phyloP scores from a whole-genome alignment of 2,888 invertebrate species.

The Smittia aterrima region DNA sequence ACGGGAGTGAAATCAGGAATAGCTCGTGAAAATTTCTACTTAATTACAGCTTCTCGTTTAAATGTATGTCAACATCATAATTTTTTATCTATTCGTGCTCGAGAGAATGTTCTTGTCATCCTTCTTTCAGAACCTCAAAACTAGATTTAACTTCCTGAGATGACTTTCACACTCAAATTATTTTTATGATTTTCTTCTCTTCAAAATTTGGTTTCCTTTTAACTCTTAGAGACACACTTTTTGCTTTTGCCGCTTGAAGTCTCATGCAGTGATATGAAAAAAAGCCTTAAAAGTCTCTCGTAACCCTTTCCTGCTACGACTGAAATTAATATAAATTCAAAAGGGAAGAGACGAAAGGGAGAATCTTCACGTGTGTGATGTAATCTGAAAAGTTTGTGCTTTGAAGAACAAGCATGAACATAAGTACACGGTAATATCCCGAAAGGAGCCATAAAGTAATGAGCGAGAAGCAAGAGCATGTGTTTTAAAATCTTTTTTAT shows the following conservation, averaged over 20 bases:
- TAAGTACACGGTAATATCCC: background rate
- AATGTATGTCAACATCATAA: slow-evolving; percentile 34
- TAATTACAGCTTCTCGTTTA: slow-evolving; percentile 5
- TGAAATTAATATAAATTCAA: background rate
- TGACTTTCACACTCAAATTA: no score
- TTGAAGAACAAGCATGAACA: background rate
- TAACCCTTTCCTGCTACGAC: background rate
- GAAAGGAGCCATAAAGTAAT: slow-evolving; percentile 31
- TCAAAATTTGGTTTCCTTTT: no score
- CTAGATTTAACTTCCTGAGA: no score
- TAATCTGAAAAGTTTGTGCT: slow-evolving; percentile 11
- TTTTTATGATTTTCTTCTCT: no score
- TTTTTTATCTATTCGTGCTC: slow-evolving; percentile 18
- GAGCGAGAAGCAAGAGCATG: background rate
- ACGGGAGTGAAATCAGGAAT: background rate
- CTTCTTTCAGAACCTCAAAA: no score
- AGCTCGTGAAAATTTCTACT: slow-evolving; percentile 18
- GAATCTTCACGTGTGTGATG: background rate
- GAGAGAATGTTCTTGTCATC: background rate
- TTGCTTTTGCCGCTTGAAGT: background rate
- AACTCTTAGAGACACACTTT: no score
- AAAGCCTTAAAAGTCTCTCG: background rate
- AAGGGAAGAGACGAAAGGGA: background rate
- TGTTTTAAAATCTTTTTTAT: slow-evolving; percentile 15
- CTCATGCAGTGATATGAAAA: background rate